Percentiles rank a stretch among this genome's conserved stretches.
These are phyloP conservation scores for Sminthurinus signatus DNA, from an alignment of 1,140 invertebrate species.

Conservation along the genomic window DNA sequence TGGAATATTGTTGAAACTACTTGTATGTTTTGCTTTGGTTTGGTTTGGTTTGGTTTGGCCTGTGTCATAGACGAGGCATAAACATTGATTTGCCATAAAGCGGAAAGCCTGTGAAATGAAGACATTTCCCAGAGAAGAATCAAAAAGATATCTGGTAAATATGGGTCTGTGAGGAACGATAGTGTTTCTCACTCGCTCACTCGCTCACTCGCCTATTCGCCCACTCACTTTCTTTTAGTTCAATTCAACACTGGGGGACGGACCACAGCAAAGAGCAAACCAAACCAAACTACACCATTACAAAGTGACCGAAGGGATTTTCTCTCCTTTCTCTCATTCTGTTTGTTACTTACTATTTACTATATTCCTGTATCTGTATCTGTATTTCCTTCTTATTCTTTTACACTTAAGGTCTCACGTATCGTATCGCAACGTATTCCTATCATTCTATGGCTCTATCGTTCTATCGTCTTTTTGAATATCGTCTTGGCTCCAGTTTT, in stretches of 20 bases:
- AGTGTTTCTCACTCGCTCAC: neutral
- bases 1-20: no score
- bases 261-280: no score
- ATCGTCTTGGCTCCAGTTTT: conserved; percentile 10
- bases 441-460: neutral
- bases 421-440: neutral
- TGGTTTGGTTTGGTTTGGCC: neutral
- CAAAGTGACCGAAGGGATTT: conserved; percentile 41
- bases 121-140: conserved; percentile 28
- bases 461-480: neutral
- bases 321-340: conserved; percentile 22
- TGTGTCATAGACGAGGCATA: conserved; percentile 31
- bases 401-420: neutral
- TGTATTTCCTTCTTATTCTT: conserved; percentile 13
- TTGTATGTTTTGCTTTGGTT: no score
- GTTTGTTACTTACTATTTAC: no score
- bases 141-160: conserved; percentile 36
- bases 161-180: conserved; percentile 41
- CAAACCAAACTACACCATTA: no score
- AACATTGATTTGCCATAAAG: conserved; percentile 41
- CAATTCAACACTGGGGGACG: no score
- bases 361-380: no score
- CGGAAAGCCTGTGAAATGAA: conserved; percentile 35
- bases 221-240: neutral
- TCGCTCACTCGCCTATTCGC: no score